Base-by-base conservation (phyloP, 2,797 vertebrate genomes). In the Babyrousa celebensis region DNA sequence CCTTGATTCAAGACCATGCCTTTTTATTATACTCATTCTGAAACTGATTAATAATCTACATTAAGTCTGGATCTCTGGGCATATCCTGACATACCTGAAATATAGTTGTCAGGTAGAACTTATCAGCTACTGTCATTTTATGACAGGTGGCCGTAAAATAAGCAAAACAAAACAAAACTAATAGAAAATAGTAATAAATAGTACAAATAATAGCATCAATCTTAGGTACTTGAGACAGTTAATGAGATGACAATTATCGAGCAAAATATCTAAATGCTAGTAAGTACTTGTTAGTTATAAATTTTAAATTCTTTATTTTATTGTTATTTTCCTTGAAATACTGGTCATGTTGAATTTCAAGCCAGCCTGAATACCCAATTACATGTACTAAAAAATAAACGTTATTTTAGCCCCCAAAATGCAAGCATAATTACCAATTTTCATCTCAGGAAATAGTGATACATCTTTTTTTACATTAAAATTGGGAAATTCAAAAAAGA, bases 321-420 rank as follows among this genome's bases (percentile, higher is more conserved):
- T 63, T 62, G 16, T 56, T 56, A n/a, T 71, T 80, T 93, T 71
- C 65, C 43, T 71, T 54, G n/a, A 72, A 85, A 91, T 21, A 86
- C 20, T 27, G 72, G 40, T 32, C n/a, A 63, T 2, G 29, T 3
- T 65, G 20, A 52, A 70, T 74, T 54, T 72, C 16, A 54, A 58
- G 83, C 23, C 27, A 83, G 7, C 25, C 48, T 83, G 68, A 74
- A 82, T 56, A 79, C 25, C 36, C 25, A 72, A 40, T 29, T 86
- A 21, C 7, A 79, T 79, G 11, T 56, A 63, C 11, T 48, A 21
- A 72, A 40, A 72, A 72, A 12, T 3, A 74, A 74, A 52, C 29
- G 70, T 54, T 82, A 68, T 78, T 75, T 75, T 70, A 54, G n/a
- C 20, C 15, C 27, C 68, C 70, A 86, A 78, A 10, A 80, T 56